Evolutionary conservation across 2,113 vertebrate species (phyloP).

Genomic region (Colaptes auratus): DNA sequence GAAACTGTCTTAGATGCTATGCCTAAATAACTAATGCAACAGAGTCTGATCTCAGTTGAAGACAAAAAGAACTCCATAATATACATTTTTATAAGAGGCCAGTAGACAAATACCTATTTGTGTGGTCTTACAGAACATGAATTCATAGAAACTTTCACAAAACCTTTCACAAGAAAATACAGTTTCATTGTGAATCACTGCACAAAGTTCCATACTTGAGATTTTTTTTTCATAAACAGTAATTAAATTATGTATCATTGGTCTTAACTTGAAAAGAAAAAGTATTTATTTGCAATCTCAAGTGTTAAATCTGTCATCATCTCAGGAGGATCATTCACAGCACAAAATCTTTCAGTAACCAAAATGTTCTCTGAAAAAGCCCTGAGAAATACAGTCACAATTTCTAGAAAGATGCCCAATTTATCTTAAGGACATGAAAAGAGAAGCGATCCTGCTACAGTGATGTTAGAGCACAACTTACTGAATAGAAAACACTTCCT

Average conservation of each 20-base stretch:
- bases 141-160: neutral
- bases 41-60: neutral
- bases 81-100: neutral
- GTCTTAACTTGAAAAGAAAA: neutral
- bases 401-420: neutral
- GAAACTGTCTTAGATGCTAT: neutral
- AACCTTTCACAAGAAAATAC: neutral
- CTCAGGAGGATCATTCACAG: neutral
- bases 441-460: neutral
- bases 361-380: neutral
- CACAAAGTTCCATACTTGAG: neutral
- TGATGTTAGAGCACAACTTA: neutral
- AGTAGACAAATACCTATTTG: neutral
- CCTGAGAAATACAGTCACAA: slow-evolving; percentile 15
- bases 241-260: slow-evolving; percentile 29
- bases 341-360: neutral
- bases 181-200: neutral
- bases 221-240: neutral
- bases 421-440: neutral
- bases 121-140: neutral
- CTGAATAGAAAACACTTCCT: slow-evolving; percentile 48
- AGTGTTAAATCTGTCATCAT: neutral
- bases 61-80: fast-evolving
- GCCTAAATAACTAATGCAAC: neutral
- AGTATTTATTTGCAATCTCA: slow-evolving; percentile 4